These are phyloP conservation scores for Leptopterna dolabrata DNA, from an alignment of 2,888 invertebrate genomes.

Conservation along the genomic window DNA sequence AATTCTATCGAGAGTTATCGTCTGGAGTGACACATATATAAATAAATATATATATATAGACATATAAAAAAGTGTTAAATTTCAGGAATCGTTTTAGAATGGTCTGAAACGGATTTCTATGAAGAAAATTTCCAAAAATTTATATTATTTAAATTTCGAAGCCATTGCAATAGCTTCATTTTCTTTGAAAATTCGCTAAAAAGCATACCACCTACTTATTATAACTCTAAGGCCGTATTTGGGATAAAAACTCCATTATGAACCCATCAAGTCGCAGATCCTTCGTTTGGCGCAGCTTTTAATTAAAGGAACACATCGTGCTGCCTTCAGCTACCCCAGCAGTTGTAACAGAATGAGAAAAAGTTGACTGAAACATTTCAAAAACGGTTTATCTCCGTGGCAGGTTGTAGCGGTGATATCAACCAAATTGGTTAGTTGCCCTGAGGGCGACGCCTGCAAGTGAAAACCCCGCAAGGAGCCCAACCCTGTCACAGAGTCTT, in stretches of 20 bases:
- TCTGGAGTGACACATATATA: too few relatives aligned
- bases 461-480: slow-evolving; percentile 34
- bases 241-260: neutral
- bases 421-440: slow-evolving; percentile 48
- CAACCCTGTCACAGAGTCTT: slow-evolving; percentile 28
- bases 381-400: neutral
- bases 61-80: too few relatives aligned
- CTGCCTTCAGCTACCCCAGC: neutral
- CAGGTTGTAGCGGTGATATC: slow-evolving; percentile 22
- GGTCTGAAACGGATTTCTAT: too few relatives aligned
- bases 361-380: slow-evolving; percentile 22
- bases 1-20: too few relatives aligned
- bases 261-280: neutral
- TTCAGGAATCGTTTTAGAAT: too few relatives aligned
- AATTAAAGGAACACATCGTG: neutral
- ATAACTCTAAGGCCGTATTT: too few relatives aligned
- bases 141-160: too few relatives aligned
- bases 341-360: neutral
- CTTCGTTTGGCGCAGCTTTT: neutral
- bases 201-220: too few relatives aligned
- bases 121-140: too few relatives aligned
- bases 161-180: too few relatives aligned
- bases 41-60: too few relatives aligned
- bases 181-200: too few relatives aligned
- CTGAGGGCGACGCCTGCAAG: slow-evolving; percentile 36